These are phyloP conservation scores for Gila orcuttii DNA, from an alignment of 2,113 vertebrate genomes.

Conservation along the genomic window DNA sequence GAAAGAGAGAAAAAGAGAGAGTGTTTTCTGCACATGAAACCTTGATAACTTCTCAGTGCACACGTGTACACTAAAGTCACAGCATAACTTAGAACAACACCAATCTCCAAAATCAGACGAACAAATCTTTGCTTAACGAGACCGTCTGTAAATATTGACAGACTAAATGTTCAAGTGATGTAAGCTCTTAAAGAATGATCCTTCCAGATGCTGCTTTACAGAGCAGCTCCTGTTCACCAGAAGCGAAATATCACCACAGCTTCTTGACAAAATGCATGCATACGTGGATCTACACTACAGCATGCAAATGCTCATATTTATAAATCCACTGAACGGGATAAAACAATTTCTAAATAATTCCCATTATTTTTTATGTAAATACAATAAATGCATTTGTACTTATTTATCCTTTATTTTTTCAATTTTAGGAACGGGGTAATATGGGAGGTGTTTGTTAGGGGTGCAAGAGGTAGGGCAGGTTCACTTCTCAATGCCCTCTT, in stretches of 20 bases:
- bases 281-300: too few species aligned
- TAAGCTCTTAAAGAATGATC: constrained; percentile 40
- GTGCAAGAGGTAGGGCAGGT: constrained; percentile 62
- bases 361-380: too few species aligned
- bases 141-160: constrained; percentile 54
- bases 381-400: background rate
- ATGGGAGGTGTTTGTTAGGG: constrained; percentile 27
- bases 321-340: background rate
- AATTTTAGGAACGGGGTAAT: constrained; percentile 38
- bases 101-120: background rate
- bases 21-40: background rate
- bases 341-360: background rate
- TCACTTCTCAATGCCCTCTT: constrained; percentile 77
- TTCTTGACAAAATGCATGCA: constrained; percentile 10
- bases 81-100: background rate
- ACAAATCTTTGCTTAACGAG: background rate
- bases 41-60: background rate
- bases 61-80: background rate
- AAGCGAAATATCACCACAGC: constrained; percentile 38
- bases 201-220: constrained; percentile 44
- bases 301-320: background rate
- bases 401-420: background rate
- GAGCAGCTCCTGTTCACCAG: constrained; percentile 32
- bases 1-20: background rate
- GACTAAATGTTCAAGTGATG: constrained; percentile 44